Percentiles rank a stretch among this genome's conserved stretches.
These are phyloP conservation scores for Lagorchestes hirsutus DNA, from an alignment of 2,797 vertebrate genomes.

Conservation along the genomic window DNA sequence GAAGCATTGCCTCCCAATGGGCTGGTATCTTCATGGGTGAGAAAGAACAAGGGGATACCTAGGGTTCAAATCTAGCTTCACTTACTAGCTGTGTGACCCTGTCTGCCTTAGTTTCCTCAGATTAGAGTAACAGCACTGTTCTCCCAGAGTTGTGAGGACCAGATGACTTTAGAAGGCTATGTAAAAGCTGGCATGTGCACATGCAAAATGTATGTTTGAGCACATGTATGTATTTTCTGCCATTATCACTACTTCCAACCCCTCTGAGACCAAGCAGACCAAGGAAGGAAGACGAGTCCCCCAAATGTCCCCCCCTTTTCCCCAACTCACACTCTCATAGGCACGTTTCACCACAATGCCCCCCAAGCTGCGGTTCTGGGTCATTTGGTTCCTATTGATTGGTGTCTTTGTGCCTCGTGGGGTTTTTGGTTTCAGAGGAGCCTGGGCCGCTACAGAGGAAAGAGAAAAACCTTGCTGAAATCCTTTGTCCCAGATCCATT, in stretches of 20 bases:
- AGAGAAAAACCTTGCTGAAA: background rate
- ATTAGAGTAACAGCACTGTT: no score
- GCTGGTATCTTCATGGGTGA: background rate
- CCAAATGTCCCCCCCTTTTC: no score
- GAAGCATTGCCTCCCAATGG: background rate
- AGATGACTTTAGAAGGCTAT: background rate
- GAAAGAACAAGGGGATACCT: background rate
- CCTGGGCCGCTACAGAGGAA: conserved; percentile 89
- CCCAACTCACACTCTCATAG: conserved; percentile 90
- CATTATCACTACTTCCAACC: no score
- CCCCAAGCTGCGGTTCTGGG: conserved; percentile 90
- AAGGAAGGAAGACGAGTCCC: background rate
- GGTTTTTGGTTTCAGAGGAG: conserved; percentile 94
- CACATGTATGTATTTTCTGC: no score
- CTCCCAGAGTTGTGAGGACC: background rate
- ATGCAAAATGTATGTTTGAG: no score
- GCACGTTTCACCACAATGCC: conserved; percentile 92
- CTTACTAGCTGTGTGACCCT: background rate
- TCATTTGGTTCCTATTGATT: conserved; percentile 96
- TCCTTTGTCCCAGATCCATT: background rate
- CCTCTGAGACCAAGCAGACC: background rate
- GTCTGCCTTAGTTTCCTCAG: background rate
- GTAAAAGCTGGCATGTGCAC: background rate
- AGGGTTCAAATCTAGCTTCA: no score
- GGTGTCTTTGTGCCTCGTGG: conserved; percentile 94